These are phyloP conservation scores for Euwallacea similis DNA, from an alignment of 1,140 invertebrate genomes.

Conservation along the genomic window DNA sequence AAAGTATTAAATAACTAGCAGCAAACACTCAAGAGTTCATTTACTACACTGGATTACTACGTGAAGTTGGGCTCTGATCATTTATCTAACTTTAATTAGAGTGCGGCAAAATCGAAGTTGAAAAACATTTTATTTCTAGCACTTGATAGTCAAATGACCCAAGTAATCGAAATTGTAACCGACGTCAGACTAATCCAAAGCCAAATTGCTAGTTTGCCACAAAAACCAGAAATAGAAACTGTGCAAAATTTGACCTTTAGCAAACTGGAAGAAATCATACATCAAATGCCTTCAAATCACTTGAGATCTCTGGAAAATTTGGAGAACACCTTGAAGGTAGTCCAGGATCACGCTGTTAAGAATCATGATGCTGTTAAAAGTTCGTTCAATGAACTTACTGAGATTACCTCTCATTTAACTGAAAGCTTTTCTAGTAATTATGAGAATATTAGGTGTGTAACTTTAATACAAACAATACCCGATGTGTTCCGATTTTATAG, in stretches of 20 bases:
- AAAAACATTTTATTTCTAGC: constrained; percentile 37
- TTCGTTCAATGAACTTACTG: constrained; percentile 59
- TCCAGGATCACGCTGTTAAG: constrained; percentile 50
- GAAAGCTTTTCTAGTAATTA: constrained; percentile 61
- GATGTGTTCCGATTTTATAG: background rate
- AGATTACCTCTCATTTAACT: constrained; percentile 59
- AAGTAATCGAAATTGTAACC: constrained; percentile 41
- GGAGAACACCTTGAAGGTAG: constrained; percentile 30
- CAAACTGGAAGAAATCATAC: constrained; percentile 35
- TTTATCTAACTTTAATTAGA: too few species aligned
- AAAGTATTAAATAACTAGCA: too few species aligned
- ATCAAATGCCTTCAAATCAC: constrained; percentile 17
- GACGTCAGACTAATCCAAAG: constrained; percentile 40
- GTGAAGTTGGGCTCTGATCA: too few species aligned
- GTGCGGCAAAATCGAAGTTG: background rate
- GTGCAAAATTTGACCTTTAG: constrained; percentile 40
- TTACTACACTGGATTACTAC: too few species aligned
- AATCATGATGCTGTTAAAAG: constrained; percentile 59
- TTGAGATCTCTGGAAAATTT: constrained; percentile 5
- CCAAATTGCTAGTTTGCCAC: constrained; percentile 25
- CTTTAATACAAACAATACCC: background rate
- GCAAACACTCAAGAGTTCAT: too few species aligned
- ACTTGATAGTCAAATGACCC: constrained; percentile 43
- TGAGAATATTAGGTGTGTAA: constrained; percentile 53
- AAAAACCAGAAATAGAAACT: constrained; percentile 42